Evolutionary conservation across 2,797 vertebrate species (phyloP), one percentile per base, ranked within the genome.

Genomic region (Danio tinwini): DNA sequence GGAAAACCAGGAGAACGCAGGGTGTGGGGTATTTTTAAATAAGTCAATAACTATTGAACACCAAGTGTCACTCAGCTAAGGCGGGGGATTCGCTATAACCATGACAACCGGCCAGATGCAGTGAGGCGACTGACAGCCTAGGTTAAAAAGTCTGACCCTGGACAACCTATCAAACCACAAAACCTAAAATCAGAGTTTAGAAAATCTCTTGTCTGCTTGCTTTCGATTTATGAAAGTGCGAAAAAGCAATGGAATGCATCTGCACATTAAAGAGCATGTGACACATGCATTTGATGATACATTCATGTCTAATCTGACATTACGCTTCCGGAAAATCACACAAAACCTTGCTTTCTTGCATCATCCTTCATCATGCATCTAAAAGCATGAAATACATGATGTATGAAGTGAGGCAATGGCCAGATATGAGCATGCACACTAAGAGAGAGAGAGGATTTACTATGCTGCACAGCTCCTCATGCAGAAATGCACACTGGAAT

Each of bases 91-190:
- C 83, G 88, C 88, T 85, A 88, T 88, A 88, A 85, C 83, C 86
- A 91, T 92, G 89, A 88, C 89, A 91, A 91, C 91, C 82, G 65
- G 80, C 56, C 78, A 87, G 84, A 86, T 87, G 90, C 82, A 85
- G 88, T 88, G 86, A 91, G 68, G 90, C 78, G 76, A 86, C 87
- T 90, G 80, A 85, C 91, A 90, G 87, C 88, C 78, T 85, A 87
- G 87, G 84, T 69, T 13, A 45, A 49, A 73, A 72, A 74, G 80
- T 77, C 17, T 16, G 77, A 79, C 47, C 17, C 62, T 37, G 52
- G 63, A 77, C 42, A 68, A 56, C 52, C 52, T 29, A 55, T 21
- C 50, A 21, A 39, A 19, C 16, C 5, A 74, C 14, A n/a, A 65
- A 76, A 47, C 42, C 14, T 52, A 84, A 84, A 77, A 76, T 80